Evolutionary conservation across 2,113 vertebrate genomes (phyloP).

Genomic region (Macaca mulatta): DNA sequence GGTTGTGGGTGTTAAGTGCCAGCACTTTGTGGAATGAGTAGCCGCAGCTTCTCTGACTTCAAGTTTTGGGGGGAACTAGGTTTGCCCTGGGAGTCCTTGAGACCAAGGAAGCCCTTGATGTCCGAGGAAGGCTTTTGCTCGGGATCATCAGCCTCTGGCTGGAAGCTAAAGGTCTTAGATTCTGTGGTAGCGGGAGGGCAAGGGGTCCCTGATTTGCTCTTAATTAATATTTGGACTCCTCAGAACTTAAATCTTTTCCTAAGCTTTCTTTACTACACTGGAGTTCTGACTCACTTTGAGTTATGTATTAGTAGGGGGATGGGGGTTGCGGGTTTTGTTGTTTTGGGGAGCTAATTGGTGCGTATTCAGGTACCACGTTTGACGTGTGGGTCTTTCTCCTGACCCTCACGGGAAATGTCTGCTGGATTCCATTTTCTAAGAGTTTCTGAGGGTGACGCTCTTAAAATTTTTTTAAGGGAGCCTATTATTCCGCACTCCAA

Average conservation of each 20-base stretch:
- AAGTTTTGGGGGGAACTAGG: not conserved
- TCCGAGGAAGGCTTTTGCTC: conserved; percentile 27
- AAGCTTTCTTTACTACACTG: conserved; percentile 70
- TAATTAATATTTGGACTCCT: conserved; percentile 68
- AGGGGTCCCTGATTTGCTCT: conserved; percentile 75
- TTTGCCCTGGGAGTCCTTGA: conserved; percentile 69
- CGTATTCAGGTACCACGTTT: conserved; percentile 82
- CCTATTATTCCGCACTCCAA: conserved; percentile 85
- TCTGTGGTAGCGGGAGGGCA: not conserved
- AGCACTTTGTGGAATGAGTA: conserved; percentile 88
- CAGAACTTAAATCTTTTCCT: conserved; percentile 64
- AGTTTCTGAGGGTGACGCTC: conserved; percentile 83
- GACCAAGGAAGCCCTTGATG: conserved; percentile 52
- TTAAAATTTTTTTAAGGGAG: conserved; percentile 73
- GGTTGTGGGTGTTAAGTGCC: conserved; percentile 81
- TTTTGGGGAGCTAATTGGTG: conserved; percentile 68
- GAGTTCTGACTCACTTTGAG: conserved; percentile 67
- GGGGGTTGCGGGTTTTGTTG: not conserved
- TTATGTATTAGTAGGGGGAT: not conserved
- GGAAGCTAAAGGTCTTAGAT: conserved; percentile 36
- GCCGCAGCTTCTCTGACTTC: conserved; percentile 71
- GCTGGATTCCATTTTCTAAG: conserved; percentile 81
- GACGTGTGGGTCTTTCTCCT: conserved; percentile 76
- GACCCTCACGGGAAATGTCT: conserved; percentile 76
- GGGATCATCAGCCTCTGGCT: not conserved